Evolutionary conservation across 2,113 vertebrate genomes (phyloP), one percentile per base, ranked within the genome.

Genomic region (Protobothrops mucrosquamatus): DNA sequence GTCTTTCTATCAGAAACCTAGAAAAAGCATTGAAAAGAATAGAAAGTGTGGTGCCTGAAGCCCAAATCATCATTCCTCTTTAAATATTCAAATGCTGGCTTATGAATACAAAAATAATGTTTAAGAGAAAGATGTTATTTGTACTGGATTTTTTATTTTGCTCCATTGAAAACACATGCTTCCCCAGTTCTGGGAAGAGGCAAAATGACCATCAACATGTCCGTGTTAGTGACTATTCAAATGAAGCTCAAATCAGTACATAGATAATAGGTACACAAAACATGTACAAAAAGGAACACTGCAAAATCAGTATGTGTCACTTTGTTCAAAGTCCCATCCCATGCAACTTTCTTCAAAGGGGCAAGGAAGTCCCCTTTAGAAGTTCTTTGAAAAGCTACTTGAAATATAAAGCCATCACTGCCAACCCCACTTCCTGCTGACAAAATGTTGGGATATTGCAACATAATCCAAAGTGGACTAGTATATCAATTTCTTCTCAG

Each of bases 201-300:
- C n/a, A 59, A 8, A 39, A 24, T 20, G 14, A 0, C 34, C 46
- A 2, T 10, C 14, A 69, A 5, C 7, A 0, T 64, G 3, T 7
- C 22, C 0, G 54, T 12, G 6, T 29, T 23, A 85, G 34, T 0
- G 90, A 14, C 9, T 34, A 88, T 2, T 0, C 24, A 18, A 85
- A 3, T 4, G 0, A 1, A 57, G 11, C 2, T 39, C 88, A 2
- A 6, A 89, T 59, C 29, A 95, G 64, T 93, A 5, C n/a, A 12
- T 29, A 91, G 85, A 57, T 15, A 0, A 52, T 54, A 48, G 11
- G 1, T 4, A 7, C 3, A 6, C 24, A 59, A 9, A 87, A 26
- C 12, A n/a, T 11, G 1, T 1, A 87, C 34, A 87, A 90, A 85
- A 26, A 10, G 61, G 11, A 23, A 51, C 23, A 22, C 18, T 86